Percentiles rank a stretch among this genome's conserved stretches.
phyloP scores from a whole-genome alignment of 2,797 vertebrate genomes.

The Choloepus didactylus region DNA sequence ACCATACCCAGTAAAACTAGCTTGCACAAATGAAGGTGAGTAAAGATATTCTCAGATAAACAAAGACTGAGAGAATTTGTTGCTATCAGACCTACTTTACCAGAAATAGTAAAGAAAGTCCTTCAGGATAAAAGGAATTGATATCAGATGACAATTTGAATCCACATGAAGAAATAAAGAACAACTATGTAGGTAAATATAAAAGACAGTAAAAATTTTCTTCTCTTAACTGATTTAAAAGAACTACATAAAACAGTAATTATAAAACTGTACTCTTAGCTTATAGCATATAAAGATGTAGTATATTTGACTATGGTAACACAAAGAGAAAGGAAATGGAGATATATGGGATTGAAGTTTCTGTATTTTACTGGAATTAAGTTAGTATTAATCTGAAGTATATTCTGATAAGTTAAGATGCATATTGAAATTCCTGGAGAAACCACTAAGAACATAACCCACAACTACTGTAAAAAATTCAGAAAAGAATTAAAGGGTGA shows the following conservation, averaged over 20 bases:
- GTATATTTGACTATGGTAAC: neutral
- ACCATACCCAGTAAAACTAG: neutral
- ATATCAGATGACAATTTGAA: neutral
- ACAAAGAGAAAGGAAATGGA: neutral
- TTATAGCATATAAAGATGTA: neutral
- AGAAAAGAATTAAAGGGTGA: conserved; percentile 2
- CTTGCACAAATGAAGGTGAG: neutral
- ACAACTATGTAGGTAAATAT: neutral
- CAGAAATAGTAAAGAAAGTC: neutral
- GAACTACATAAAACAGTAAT: neutral
- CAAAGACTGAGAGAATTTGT: neutral
- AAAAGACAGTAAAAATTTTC: neutral
- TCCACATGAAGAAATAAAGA: neutral
- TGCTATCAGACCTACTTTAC: neutral
- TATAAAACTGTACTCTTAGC: neutral
- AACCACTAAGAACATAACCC: neutral
- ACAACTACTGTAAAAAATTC: neutral
- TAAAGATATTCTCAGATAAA: conserved; percentile 23
- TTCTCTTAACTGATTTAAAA: neutral
- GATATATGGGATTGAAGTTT: neutral
- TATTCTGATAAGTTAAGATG: neutral
- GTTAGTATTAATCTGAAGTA: no score
- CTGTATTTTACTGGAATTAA: no score
- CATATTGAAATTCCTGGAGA: neutral
- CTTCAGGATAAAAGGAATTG: neutral